These are phyloP conservation scores for Drosophila borborema DNA, from an alignment of 2,888 invertebrate genomes.

Conservation along the genomic window DNA sequence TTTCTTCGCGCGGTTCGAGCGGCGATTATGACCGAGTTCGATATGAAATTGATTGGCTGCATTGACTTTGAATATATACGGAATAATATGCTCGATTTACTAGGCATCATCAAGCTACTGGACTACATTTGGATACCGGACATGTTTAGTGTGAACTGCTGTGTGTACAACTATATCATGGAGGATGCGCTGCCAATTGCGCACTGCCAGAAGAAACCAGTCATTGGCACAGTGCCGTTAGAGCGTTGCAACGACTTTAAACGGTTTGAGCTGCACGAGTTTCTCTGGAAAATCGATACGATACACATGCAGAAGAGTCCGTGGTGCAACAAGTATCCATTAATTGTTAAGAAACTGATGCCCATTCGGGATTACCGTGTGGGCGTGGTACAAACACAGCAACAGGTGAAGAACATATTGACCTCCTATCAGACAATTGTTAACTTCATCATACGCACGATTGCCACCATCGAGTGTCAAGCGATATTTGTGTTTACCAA, in stretches of 20 bases:
- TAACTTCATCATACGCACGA: constrained; percentile 82
- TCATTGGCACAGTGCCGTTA: constrained; percentile 82
- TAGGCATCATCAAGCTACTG: constrained; percentile 76
- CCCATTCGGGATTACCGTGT: constrained; percentile 76
- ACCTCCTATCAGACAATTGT: constrained; percentile 76
- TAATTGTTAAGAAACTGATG: constrained; percentile 83
- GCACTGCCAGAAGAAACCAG: constrained; percentile 74
- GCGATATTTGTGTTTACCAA: constrained; percentile 78
- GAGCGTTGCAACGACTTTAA: constrained; percentile 83
- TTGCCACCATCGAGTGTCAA: constrained; percentile 82
- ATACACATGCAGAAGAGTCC: constrained; percentile 84
- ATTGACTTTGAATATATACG: constrained; percentile 77
- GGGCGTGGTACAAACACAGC: constrained; percentile 65
- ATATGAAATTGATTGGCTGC: constrained; percentile 75
- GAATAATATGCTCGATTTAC: constrained; percentile 77
- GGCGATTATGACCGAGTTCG: constrained; percentile 42
- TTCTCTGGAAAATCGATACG: constrained; percentile 80
- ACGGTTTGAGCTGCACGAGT: constrained; percentile 78
- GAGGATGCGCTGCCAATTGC: constrained; percentile 77
- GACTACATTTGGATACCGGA: constrained; percentile 83
- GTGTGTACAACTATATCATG: constrained; percentile 67
- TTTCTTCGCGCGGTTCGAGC: constrained; percentile 69
- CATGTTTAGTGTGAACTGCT: constrained; percentile 64
- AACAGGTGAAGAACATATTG: constrained; percentile 65
- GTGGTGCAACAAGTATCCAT: constrained; percentile 82